Percentiles rank a stretch among this genome's conserved stretches.
phyloP scores from a whole-genome alignment of 2,888 invertebrate genomes.

The Lasioglossum figueresi region DNA sequence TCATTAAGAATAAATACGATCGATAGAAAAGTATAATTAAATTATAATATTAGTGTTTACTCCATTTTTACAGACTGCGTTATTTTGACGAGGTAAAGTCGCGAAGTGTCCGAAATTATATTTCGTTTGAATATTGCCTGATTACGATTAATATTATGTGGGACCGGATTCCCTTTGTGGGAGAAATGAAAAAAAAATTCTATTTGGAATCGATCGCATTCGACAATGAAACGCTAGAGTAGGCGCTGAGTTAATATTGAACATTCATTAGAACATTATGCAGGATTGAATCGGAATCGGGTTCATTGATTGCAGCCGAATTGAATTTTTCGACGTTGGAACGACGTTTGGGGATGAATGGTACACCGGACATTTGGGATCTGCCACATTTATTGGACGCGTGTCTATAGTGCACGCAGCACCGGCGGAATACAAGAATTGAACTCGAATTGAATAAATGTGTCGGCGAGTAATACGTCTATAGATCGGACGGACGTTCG shows the following conservation, averaged over 20 bases:
- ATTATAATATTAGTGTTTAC: too few relatives aligned
- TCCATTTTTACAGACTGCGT: too few relatives aligned
- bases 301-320: not conserved
- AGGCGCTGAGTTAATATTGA: not conserved
- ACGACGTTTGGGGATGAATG: not conserved
- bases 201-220: too few relatives aligned
- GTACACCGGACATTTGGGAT: constrained; percentile 3
- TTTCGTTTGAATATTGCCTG: not conserved
- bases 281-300: not conserved
- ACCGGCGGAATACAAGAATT: not conserved
- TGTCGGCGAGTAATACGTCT: not conserved
- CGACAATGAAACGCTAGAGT: not conserved
- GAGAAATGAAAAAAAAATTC: not conserved
- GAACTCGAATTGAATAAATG: not conserved
- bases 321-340: constrained; percentile 7
- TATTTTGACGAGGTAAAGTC: not conserved
- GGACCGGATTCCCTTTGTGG: not conserved
- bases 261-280: constrained; percentile 4
- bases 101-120: not conserved
- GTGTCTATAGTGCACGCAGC: not conserved
- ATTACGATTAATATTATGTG: not conserved
- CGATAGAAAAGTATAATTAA: too few relatives aligned
- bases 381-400: not conserved
- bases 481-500: not conserved
- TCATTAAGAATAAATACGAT: too few relatives aligned